phyloP scores from a whole-genome alignment of 2,888 invertebrate genomes.

The Luperina nickerlii region DNA sequence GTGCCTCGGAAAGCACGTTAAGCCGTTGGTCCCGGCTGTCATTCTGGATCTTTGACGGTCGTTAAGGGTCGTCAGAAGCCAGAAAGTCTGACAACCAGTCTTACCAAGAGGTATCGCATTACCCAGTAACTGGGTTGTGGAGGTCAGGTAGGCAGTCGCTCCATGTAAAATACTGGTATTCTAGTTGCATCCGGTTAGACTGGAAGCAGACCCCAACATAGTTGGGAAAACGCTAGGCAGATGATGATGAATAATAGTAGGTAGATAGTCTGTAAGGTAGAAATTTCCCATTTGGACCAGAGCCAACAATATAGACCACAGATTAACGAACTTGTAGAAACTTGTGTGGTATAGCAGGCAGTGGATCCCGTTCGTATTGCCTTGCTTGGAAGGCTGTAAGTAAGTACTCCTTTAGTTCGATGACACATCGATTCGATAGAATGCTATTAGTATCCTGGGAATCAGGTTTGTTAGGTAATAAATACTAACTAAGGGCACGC shows the following conservation, averaged over 20 bases:
- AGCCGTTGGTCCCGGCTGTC: too few relatives aligned
- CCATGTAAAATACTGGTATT: too few relatives aligned
- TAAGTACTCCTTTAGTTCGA: constrained; percentile 44
- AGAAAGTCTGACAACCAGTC: too few relatives aligned
- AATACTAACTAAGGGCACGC: background rate
- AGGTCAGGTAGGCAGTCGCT: too few relatives aligned
- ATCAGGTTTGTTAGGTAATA: constrained; percentile 38
- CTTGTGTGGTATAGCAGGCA: background rate
- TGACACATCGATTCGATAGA: constrained; percentile 33
- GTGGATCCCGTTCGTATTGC: constrained; percentile 13
- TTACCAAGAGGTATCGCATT: too few relatives aligned
- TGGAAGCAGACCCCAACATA: too few relatives aligned
- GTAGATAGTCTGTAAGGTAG: background rate
- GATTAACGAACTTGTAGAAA: constrained; percentile 1
- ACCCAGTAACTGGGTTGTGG: too few relatives aligned
- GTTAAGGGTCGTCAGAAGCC: too few relatives aligned
- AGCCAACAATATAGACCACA: background rate
- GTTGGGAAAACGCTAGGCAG: background rate
- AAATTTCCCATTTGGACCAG: background rate
- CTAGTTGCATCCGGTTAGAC: too few relatives aligned
- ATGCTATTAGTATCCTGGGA: constrained; percentile 28
- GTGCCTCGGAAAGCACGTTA: too few relatives aligned
- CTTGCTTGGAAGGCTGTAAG: constrained; percentile 14
- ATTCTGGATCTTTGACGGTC: too few relatives aligned
- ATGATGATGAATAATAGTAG: background rate